Evolutionary conservation across 2,797 vertebrate genomes (phyloP).

Genomic region (Anolis apletophallus): DNA sequence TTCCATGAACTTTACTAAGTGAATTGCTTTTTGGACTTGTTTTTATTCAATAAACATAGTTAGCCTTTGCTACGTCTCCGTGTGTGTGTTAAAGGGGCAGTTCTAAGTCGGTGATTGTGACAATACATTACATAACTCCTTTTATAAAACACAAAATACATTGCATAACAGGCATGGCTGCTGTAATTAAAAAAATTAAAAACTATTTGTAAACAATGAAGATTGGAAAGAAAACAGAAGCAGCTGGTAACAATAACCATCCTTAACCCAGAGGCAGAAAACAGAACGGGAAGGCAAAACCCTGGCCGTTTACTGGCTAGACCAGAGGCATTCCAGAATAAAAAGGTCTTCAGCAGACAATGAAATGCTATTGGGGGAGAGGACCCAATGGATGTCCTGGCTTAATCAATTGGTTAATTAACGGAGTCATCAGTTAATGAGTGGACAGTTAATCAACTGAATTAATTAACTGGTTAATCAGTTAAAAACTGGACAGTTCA

Average conservation of each 20-base stretch:
- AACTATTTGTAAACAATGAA: not conserved
- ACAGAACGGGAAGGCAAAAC: too few species aligned
- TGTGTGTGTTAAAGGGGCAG: too few species aligned
- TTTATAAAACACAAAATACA: not conserved
- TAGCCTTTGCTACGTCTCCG: too few species aligned
- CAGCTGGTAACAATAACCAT: not conserved
- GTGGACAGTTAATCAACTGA: constrained; percentile 30
- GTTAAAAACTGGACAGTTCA: constrained; percentile 23
- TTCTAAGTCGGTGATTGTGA: too few species aligned
- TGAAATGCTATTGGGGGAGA: constrained; percentile 8
- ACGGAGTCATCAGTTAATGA: constrained; percentile 32
- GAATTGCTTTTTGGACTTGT: too few species aligned
- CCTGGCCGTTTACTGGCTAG: not conserved
- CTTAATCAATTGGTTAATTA: constrained; percentile 35
- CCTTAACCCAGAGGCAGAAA: not conserved
- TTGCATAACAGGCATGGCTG: not conserved
- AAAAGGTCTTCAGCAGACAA: not conserved
- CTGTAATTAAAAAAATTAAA: not conserved
- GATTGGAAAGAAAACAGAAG: not conserved
- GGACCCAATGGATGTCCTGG: not conserved
- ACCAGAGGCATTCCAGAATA: not conserved
- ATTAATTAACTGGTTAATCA: constrained; percentile 34
- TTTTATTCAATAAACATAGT: too few species aligned
- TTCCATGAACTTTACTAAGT: too few species aligned
- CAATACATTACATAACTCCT: not conserved